Base-by-base conservation (phyloP, 2,888 invertebrate genomes). In the Habroteleia sp. region DNA sequence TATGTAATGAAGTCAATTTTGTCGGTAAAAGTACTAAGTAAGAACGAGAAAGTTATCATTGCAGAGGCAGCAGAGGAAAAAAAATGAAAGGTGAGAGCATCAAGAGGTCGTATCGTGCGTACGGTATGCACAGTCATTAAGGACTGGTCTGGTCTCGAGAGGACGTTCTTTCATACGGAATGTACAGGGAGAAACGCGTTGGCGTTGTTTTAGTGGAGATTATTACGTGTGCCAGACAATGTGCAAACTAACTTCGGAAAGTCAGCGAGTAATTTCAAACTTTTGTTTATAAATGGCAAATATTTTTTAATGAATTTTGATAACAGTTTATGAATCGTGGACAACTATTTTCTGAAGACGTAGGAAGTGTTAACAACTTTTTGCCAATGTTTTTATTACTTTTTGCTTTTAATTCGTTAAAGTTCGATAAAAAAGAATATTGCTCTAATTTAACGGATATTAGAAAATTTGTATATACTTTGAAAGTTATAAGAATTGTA, bases 61-160 rank as follows among this genome's bases (percentile, higher is more conserved):
- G 42, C 16, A 33, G 13, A 46, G 35, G 35, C 46, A 46, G 42
- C 31, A 50, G 23, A 35, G 54, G 62, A 14, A 60, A 62, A 68
- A 63, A 66, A 74, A 62, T 23, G 56, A 69, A 69, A 69, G 74
- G 56, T 63, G 69, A 74, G 74, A 68, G 74, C 68, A 68, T 35
- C 63, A 66, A 73, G 62, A 62, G 66, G 74, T 60, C 52, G 58
- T 29, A 27, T 29, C 25, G 35, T 66, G 52, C 62, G 62, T 66
- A 44, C 35, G 60, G 69, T 52, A 60, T 69, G 60, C 60, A 20
- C 52, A 39, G 71, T 46, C 62, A 62, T 69, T 69, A 68, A 33
- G 27, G 60, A 37, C 60, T 52, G 41, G 60, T 42, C 52, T 65
- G 44, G 65, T 46, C 54, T 56, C 23, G 20, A 54, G 62, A 31